Conservation (phyloP, 2,888 invertebrate genomes). For the Branchellion lobata region DNA sequence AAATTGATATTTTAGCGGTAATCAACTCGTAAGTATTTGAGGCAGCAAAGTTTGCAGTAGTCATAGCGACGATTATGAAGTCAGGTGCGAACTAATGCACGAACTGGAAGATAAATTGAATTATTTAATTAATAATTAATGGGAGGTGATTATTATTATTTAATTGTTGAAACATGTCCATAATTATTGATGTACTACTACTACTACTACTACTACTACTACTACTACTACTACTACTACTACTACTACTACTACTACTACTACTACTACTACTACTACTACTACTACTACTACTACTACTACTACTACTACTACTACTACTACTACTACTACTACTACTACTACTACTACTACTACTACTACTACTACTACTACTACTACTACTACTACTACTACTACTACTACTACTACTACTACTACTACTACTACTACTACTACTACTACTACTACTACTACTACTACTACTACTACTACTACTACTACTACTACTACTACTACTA, state of each 20-base stretch:
- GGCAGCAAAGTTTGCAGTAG: too few species aligned
- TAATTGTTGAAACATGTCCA: too few species aligned
- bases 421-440: slow-evolving; percentile 41
- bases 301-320: slow-evolving; percentile 45
- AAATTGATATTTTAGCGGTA: too few species aligned
- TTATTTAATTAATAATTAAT: too few species aligned
- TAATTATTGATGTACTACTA: too few species aligned
- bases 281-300: slow-evolving; percentile 44
- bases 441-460: slow-evolving; percentile 45
- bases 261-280: slow-evolving; percentile 37
- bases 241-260: slow-evolving; percentile 37
- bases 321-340: slow-evolving; percentile 45
- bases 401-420: slow-evolving; percentile 38
- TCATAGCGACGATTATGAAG: too few species aligned
- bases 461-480: slow-evolving; percentile 45
- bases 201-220: slow-evolving; percentile 25
- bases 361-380: slow-evolving; percentile 30
- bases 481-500: slow-evolving; percentile 46
- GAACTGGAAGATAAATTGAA: too few species aligned
- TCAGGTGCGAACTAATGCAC: too few species aligned
- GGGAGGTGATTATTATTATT: too few species aligned
- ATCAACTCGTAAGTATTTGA: too few species aligned
- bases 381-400: slow-evolving; percentile 35
- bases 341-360: slow-evolving; percentile 28
- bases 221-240: slow-evolving; percentile 31